Conservation (phyloP, 2,797 vertebrate genomes). For the Taenioides sp. region DNA sequence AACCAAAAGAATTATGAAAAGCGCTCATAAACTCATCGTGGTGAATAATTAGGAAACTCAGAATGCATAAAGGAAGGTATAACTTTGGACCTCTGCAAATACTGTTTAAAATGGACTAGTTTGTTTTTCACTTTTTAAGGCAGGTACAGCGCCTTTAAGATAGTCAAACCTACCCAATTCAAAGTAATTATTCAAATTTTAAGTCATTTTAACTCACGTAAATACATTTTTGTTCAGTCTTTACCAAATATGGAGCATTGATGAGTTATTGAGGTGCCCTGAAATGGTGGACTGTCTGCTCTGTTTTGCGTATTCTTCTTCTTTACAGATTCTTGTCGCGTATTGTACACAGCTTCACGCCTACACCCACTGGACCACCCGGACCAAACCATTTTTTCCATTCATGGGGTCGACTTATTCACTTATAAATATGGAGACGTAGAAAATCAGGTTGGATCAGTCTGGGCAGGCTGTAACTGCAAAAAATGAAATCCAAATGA, state of each 20-base stretch:
- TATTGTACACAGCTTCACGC: conserved; percentile 75
- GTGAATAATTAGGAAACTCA: too few species aligned
- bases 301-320: conserved; percentile 71
- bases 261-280: conserved; percentile 57
- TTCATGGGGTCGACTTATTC: neutral
- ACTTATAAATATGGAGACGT: conserved; percentile 39
- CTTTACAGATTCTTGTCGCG: conserved; percentile 68
- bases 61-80: too few species aligned
- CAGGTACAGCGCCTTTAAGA: neutral
- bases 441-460: conserved; percentile 56
- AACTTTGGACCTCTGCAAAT: too few species aligned
- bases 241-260: conserved; percentile 27
- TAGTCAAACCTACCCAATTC: neutral
- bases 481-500: neutral
- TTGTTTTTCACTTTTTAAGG: too few species aligned
- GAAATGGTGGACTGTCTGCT: conserved; percentile 74
- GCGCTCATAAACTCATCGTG: too few species aligned
- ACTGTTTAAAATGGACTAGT: too few species aligned
- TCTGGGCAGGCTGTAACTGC: conserved; percentile 57
- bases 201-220: neutral
- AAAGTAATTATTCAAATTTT: neutral
- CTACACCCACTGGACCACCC: conserved; percentile 61
- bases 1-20: too few species aligned
- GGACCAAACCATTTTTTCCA: conserved; percentile 61
- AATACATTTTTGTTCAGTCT: neutral